Conservation (phyloP, 2,888 invertebrate genomes). For the Pinctada fucata region DNA sequence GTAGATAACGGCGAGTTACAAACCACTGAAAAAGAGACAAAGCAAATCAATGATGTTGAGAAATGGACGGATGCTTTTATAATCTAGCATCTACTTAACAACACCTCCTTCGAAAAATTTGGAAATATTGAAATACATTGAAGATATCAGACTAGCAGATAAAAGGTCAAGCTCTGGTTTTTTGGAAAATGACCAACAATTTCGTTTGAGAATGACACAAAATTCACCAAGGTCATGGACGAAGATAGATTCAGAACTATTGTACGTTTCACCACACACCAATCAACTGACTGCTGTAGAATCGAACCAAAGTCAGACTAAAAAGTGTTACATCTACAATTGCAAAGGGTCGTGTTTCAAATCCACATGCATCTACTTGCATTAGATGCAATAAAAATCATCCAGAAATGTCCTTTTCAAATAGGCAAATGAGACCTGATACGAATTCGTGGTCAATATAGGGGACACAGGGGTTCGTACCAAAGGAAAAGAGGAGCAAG, state of each 20-base stretch:
- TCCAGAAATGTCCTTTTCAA: neutral
- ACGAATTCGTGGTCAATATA: neutral
- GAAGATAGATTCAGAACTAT: neutral
- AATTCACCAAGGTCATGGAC: neutral
- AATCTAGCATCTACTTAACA: neutral
- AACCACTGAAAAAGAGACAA: neutral
- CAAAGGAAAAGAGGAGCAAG: neutral
- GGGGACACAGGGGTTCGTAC: neutral
- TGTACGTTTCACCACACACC: neutral
- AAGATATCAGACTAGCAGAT: neutral
- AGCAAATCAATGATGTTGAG: neutral
- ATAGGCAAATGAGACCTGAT: neutral
- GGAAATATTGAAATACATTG: neutral
- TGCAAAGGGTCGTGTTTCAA: constrained; percentile 5
- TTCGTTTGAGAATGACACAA: neutral
- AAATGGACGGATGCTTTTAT: constrained; percentile 10
- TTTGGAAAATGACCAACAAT: constrained; percentile 1
- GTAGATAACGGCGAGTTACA: neutral
- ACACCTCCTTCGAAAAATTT: neutral
- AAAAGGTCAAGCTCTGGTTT: neutral
- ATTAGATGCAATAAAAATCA: neutral
- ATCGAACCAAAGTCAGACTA: neutral
- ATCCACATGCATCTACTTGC: neutral
- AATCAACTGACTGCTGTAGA: neutral
- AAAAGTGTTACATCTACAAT: constrained; percentile 3